Evolutionary conservation across 1,140 invertebrate genomes (phyloP).

Genomic region (Tetramorium alpestre): DNA sequence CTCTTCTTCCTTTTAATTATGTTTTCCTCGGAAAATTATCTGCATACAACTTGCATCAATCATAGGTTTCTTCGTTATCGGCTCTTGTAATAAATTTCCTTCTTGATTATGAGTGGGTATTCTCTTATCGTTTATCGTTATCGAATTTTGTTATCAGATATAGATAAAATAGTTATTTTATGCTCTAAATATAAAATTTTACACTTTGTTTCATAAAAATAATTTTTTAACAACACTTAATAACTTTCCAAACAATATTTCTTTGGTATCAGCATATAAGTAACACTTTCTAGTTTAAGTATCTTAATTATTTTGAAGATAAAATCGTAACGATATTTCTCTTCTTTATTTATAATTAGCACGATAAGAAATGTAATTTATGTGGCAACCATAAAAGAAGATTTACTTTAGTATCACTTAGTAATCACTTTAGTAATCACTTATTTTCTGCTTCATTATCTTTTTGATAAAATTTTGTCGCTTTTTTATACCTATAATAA

Average conservation of each 20-base stretch:
- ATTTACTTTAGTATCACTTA: too few species aligned
- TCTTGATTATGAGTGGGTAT: conserved; percentile 12
- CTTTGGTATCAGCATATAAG: neutral
- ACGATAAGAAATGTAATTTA: neutral
- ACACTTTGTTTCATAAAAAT: neutral
- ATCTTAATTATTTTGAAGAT: neutral
- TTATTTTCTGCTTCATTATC: neutral
- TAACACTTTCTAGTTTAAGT: neutral
- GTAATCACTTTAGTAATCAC: neutral
- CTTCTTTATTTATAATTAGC: neutral
- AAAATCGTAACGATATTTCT: neutral
- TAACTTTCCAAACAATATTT: neutral
- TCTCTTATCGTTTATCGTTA: conserved; percentile 26
- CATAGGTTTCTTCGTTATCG: conserved; percentile 40
- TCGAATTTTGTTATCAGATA: conserved; percentile 32
- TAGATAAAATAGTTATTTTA: conserved; percentile 34
- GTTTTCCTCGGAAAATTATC: neutral
- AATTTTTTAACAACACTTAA: neutral
- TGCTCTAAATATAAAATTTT: neutral
- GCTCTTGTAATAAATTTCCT: conserved; percentile 24
- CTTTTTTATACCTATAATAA: neutral
- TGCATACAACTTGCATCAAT: neutral
- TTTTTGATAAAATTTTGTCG: neutral
- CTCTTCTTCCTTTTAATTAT: neutral
- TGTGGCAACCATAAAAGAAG: neutral